Base-by-base conservation (phyloP, 2,888 invertebrate genomes). In the Beris chalybata region DNA sequence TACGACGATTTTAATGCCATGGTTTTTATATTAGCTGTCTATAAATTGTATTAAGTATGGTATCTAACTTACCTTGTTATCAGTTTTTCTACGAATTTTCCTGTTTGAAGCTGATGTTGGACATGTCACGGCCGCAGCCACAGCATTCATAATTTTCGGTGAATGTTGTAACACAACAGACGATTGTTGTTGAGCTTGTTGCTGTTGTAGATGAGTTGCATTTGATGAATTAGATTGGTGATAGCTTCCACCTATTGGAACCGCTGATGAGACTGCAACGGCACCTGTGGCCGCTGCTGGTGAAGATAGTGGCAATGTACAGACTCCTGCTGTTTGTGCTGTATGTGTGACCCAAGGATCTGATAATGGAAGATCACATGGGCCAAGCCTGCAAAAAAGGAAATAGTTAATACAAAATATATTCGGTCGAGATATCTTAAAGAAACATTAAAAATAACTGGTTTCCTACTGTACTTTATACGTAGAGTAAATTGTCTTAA, bases 321-420 rank as follows among this genome's bases (percentile, higher is more conserved):
- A 78, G 61, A 70, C 67, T 56, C 68, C 68, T 69, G 68, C 65
- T 67, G 71, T 69, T 72, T 71, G 68, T 71, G 72, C 69, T 69
- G 72, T 71, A 67, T 73, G 73, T 70, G 74, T 72, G 67, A 74
- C 77, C 81, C 81, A 81, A 76, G 77, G 78, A 75, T 81, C 80
- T 76, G 79, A 64, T 82, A 82, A 82, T 81, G 83, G 90, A 85
- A 91, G 87, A 85, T 92, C 92, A 90, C 91, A 90, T 86, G 92
- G 91, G 87, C 91, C 90, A 86, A 91, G 89, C 90, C 93, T 93
- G 85, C 73, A 88, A 89, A 71, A 1, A 47, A 22, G 45, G 45
- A 47, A 63, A 65, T 31, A 57, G 43, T 30, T 38, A 56, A 13
- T 47, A 44, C 9, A 9, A 44, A 44, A 44, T 44, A 9, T 9